These are phyloP conservation scores for Scelioninae gen. 1 DNA, from an alignment of 2,888 invertebrate species.

Conservation along the genomic window DNA sequence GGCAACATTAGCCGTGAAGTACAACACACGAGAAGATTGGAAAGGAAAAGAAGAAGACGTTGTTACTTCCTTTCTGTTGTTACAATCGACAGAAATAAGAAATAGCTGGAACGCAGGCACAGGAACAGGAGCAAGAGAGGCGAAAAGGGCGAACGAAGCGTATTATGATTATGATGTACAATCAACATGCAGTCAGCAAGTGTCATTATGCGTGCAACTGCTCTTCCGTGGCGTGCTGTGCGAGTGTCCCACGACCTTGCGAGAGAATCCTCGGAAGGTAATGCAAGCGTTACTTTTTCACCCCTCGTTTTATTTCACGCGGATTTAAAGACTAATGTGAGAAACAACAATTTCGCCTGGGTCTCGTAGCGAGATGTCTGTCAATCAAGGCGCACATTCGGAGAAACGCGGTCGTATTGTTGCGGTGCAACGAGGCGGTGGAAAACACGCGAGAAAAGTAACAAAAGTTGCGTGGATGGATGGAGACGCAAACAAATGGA, in stretches of 20 bases:
- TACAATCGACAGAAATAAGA: conserved; percentile 37
- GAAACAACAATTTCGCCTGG: conserved; percentile 54
- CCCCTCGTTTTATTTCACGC: conserved; percentile 61
- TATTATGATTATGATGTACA: conserved; percentile 64
- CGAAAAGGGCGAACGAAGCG: conserved; percentile 25
- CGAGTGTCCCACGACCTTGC: conserved; percentile 79
- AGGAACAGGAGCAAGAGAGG: too few species aligned
- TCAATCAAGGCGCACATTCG: conserved; percentile 32
- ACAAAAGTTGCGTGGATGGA: conserved; percentile 17
- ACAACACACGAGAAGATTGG: conserved; percentile 15
- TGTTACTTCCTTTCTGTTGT: conserved; percentile 41
- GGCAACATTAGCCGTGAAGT: conserved; percentile 16
- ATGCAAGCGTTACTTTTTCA: conserved; percentile 48
- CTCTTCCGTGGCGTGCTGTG: conserved; percentile 70
- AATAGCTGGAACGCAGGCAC: conserved; percentile 37
- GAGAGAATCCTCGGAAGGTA: conserved; percentile 67
- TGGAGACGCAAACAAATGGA: conserved; percentile 5
- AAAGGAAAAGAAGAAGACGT: too few species aligned
- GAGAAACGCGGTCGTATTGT: conserved; percentile 25
- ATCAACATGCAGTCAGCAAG: conserved; percentile 33
- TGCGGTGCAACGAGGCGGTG: not conserved
- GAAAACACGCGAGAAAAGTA: conserved; percentile 14
- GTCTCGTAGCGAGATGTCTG: conserved; percentile 44
- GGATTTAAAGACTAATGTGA: conserved; percentile 65
- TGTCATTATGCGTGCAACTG: conserved; percentile 75